Conservation (phyloP, 2,888 invertebrate species). For the Lagria hirta region DNA sequence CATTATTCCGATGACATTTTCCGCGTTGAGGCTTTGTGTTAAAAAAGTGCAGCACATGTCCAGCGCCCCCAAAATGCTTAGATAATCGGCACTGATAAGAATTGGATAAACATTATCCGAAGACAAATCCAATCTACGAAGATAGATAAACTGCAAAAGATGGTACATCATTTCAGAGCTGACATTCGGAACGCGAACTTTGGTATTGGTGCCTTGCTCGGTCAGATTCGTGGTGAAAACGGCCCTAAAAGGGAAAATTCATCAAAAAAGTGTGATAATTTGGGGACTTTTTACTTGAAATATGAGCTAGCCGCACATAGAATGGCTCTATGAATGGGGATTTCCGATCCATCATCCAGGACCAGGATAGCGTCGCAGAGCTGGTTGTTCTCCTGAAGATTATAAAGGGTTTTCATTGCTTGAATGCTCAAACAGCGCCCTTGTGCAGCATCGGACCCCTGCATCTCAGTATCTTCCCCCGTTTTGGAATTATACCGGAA, state of each 20-base stretch:
- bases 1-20: slow-evolving; percentile 83
- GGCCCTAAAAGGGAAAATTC: slow-evolving; percentile 61
- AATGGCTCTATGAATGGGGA: slow-evolving; percentile 84
- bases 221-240: slow-evolving; percentile 81
- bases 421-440: slow-evolving; percentile 79
- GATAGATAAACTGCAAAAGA: slow-evolving; percentile 83
- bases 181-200: slow-evolving; percentile 76
- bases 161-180: slow-evolving; percentile 74
- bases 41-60: slow-evolving; percentile 80
- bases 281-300: slow-evolving; percentile 63
- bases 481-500: no score
- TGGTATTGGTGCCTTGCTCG: slow-evolving; percentile 64
- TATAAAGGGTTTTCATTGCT: slow-evolving; percentile 81
- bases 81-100: slow-evolving; percentile 83
- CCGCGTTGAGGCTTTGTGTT: slow-evolving; percentile 65
- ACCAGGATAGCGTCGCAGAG: slow-evolving; percentile 85
- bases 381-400: slow-evolving; percentile 78
- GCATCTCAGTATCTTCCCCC: slow-evolving; percentile 44
- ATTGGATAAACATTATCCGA: slow-evolving; percentile 79
- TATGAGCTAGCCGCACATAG: slow-evolving; percentile 88
- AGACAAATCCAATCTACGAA: slow-evolving; percentile 73
- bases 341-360: slow-evolving; percentile 77
- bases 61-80: slow-evolving; percentile 79
- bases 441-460: slow-evolving; percentile 45
- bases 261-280: background rate